Conservation (phyloP, 2,113 vertebrate species). For the Phasianus colchicus region DNA sequence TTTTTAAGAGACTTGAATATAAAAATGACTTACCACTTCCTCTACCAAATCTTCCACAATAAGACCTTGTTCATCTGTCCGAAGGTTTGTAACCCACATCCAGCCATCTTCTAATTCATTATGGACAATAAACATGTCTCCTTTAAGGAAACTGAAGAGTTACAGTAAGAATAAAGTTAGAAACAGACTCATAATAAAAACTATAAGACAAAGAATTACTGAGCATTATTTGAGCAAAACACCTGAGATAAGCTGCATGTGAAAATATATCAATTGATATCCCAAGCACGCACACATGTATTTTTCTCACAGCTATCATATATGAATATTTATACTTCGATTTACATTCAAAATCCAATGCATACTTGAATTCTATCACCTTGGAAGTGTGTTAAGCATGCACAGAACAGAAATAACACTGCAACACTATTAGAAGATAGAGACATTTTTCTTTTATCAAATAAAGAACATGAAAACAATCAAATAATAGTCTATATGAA, state of each 20-base stretch:
- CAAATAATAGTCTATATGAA: background rate
- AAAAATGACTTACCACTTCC: conserved; percentile 91
- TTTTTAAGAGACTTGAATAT: background rate
- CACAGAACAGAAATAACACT: background rate
- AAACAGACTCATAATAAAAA: background rate
- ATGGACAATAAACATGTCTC: conserved; percentile 99
- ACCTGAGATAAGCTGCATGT: background rate
- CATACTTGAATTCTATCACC: background rate
- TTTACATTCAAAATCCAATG: background rate
- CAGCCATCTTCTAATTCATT: conserved; percentile 98
- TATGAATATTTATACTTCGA: background rate
- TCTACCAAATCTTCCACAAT: conserved; percentile 97
- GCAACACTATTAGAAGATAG: background rate
- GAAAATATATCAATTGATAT: background rate
- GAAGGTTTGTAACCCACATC: conserved; percentile 99
- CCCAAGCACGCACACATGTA: background rate
- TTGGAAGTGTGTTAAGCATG: background rate
- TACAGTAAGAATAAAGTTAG: conserved; percentile 54
- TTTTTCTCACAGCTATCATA: background rate
- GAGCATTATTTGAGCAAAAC: background rate
- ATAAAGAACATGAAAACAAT: background rate
- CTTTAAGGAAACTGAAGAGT: conserved; percentile 93
- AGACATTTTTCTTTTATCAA: background rate
- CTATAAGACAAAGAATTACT: background rate
- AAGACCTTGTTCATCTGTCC: conserved; percentile 97